Percentiles rank a stretch among this genome's conserved stretches.
Evolutionary conservation across 53 echinoderm and acorn worm genomes (phyloP).

Genomic region (Hippasteria phrygiana): DNA sequence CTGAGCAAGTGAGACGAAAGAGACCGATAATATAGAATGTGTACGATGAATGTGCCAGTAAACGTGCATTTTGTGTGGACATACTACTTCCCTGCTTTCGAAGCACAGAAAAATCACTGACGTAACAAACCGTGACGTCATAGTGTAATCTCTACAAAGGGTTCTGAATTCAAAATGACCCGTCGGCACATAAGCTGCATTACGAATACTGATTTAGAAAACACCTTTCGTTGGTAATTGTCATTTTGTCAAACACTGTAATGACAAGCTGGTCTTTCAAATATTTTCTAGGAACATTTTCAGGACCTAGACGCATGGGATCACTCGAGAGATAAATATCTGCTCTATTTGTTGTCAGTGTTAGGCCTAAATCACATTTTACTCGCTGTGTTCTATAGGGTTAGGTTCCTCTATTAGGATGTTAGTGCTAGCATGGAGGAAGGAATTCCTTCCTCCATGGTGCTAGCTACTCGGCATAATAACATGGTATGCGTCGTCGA

Average conservation of each 20-base stretch:
- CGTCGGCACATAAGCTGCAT: too few relatives aligned
- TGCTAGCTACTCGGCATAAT: constrained; percentile 30
- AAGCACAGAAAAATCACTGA: neutral
- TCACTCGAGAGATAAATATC: neutral
- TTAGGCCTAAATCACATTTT: neutral
- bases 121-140: neutral
- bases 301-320: neutral
- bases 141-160: neutral
- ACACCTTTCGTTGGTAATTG: constrained; percentile 3
- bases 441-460: too few relatives aligned
- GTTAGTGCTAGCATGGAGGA: constrained; percentile 35
- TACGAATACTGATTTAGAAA: too few relatives aligned
- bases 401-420: neutral
- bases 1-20: too few relatives aligned
- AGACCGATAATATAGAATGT: too few relatives aligned
- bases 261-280: constrained; percentile 1
- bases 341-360: neutral
- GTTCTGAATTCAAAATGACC: too few relatives aligned
- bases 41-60: too few relatives aligned
- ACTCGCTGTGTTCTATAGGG: neutral
- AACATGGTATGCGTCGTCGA: constrained; percentile 44
- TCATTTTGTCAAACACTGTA: constrained; percentile 7
- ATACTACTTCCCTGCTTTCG: neutral
- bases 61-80: too few relatives aligned
- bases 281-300: too few relatives aligned